Conservation (phyloP, 2,888 invertebrate species). For the Linnaemya tessellans region DNA sequence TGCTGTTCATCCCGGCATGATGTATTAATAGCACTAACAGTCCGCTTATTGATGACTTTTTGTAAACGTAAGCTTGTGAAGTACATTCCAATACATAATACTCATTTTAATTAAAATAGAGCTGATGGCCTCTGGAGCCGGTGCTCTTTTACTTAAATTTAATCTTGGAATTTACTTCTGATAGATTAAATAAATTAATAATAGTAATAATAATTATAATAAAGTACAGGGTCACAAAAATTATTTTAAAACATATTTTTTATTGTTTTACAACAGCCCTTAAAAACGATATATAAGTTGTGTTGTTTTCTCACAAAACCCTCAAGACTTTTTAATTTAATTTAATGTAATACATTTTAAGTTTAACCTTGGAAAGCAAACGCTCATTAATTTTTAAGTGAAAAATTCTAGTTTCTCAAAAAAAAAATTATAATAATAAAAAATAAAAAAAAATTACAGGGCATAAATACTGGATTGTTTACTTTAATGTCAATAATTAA, state of each 20-base stretch:
- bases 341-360: conserved; percentile 24
- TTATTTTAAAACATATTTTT: neutral
- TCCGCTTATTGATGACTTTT: neutral
- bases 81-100: conserved; percentile 42
- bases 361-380: conserved; percentile 54
- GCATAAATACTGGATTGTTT: conserved; percentile 69
- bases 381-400: conserved; percentile 65
- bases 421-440: too few relatives aligned
- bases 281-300: conserved; percentile 59
- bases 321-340: conserved; percentile 68
- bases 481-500: conserved; percentile 68
- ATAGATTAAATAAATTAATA: too few relatives aligned
- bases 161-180: too few relatives aligned
- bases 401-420: conserved; percentile 39
- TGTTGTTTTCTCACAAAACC: conserved; percentile 32
- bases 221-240: conserved; percentile 29
- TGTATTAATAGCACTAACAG: conserved; percentile 86
- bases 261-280: neutral
- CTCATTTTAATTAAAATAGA: conserved; percentile 30
- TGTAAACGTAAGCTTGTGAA: conserved; percentile 27
- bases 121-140: too few relatives aligned
- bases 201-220: too few relatives aligned
- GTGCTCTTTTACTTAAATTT: too few relatives aligned
- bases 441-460: neutral
- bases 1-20: conserved; percentile 93